Conservation (phyloP, 2,888 invertebrate genomes). For the Lithophane leautieri region DNA sequence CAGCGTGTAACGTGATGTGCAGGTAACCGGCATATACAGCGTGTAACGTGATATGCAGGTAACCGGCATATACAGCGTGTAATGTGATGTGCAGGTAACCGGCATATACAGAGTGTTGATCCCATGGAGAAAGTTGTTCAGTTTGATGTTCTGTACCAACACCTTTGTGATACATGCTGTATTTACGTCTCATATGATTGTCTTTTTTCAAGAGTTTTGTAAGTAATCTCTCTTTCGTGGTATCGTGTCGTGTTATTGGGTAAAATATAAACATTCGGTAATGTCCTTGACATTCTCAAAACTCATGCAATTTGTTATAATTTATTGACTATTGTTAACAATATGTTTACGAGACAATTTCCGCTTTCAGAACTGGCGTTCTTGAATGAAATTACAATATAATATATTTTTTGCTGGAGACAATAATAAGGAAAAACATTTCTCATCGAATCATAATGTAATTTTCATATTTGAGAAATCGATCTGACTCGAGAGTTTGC, state of each 20-base stretch:
- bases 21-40: slow-evolving; percentile 10
- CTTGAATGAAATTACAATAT: neutral
- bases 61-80: neutral
- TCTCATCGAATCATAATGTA: too few relatives aligned
- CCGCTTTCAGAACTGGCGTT: neutral
- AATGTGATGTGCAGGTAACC: slow-evolving; percentile 28
- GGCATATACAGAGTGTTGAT: neutral
- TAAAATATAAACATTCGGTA: slow-evolving; percentile 17
- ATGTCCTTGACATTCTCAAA: slow-evolving; percentile 12
- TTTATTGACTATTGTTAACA: neutral
- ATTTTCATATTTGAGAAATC: slow-evolving; percentile 9
- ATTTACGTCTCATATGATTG: neutral
- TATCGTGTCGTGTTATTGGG: neutral
- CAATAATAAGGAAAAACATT: slow-evolving; percentile 4
- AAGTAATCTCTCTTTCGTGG: slow-evolving; percentile 10
- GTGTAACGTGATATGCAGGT: slow-evolving; percentile 28
- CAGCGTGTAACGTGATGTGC: slow-evolving; percentile 18
- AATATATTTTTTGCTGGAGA: neutral
- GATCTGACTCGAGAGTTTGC: slow-evolving; percentile 8
- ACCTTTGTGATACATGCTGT: neutral
- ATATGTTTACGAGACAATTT: neutral
- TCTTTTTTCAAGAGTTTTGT: neutral
- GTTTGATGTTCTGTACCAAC: neutral
- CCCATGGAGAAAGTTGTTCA: too few relatives aligned
- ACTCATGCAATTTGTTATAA: slow-evolving; percentile 9